These are phyloP conservation scores for Macrotus californicus DNA, from an alignment of 2,113 vertebrate genomes.

Conservation along the genomic window DNA sequence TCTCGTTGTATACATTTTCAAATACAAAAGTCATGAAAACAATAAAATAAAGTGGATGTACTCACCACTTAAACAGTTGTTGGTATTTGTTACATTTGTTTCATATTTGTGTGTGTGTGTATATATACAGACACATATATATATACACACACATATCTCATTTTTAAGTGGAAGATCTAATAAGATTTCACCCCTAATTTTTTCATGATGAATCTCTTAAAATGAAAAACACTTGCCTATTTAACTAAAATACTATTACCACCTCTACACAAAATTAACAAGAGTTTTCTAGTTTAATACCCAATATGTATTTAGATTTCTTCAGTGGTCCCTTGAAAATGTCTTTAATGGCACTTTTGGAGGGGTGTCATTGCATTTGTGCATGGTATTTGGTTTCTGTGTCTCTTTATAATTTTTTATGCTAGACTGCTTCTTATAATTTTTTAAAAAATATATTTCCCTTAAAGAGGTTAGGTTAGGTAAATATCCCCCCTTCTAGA, in stretches of 20 bases:
- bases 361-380: neutral
- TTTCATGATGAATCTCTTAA: neutral
- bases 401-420: conserved; percentile 16
- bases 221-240: neutral
- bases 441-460: neutral
- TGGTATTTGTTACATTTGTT: neutral
- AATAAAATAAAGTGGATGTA: neutral
- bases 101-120: neutral
- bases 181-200: neutral
- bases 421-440: neutral
- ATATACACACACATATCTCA: neutral
- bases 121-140: no score
- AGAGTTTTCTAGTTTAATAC: neutral
- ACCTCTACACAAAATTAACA: neutral
- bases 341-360: neutral
- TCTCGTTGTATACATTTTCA: neutral
- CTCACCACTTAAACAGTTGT: neutral
- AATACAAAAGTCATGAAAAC: neutral
- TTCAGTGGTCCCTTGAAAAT: neutral
- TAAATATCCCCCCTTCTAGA: neutral
- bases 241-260: neutral
- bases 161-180: neutral
- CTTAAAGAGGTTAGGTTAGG: neutral
- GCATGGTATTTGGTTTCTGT: neutral
- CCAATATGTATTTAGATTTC: neutral